Base-by-base conservation (phyloP, 2,113 vertebrate genomes). In the Tiliqua scincoides region DNA sequence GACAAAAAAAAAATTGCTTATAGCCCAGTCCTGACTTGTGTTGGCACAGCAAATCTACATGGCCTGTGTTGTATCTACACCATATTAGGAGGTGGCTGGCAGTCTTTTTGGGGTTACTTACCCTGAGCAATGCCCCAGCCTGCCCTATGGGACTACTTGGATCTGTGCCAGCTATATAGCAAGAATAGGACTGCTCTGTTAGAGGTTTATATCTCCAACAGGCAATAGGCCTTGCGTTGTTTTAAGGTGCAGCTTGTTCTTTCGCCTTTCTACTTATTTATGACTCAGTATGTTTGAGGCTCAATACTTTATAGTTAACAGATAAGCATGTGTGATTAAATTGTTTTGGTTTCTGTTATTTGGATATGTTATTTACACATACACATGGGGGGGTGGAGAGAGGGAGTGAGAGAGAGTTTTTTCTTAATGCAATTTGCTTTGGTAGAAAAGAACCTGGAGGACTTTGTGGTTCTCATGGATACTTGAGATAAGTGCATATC, bases 161-260 rank as follows among this genome's bases (percentile, higher is more conserved):
- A n/a, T n/a, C n/a, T n/a, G n/a, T n/a, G n/a, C n/a, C n/a, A n/a
- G n/a, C n/a, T n/a, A n/a, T n/a, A n/a, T n/a, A n/a, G n/a, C n/a
- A n/a, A n/a, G n/a, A n/a, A n/a, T n/a, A n/a, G n/a, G n/a, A n/a
- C n/a, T n/a, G n/a, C n/a, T n/a, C n/a, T n/a, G n/a, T n/a, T n/a
- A 48, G 43, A 48, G 43, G 43, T 75, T 89, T 87, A 87, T 86
- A n/a, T 63, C 72, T 80, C 67, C 1, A 62, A 18, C 27, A 70
- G 84, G 20, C 76, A 27, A 63, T 18, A 63, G 57, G 9, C 9
- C 67, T 73, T 79, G 21, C 30, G 4, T 12, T 3, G 6, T 79
- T n/a, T 54, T 37, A 57, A 85, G 70, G 25, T 6, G 59, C 15
- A 61, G 18, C 37, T 85, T 72, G 37, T 61, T 79, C 54, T 72